These are phyloP conservation scores for Lordiphosa andalusiaca DNA, from an alignment of 2,888 invertebrate genomes.

Conservation along the genomic window DNA sequence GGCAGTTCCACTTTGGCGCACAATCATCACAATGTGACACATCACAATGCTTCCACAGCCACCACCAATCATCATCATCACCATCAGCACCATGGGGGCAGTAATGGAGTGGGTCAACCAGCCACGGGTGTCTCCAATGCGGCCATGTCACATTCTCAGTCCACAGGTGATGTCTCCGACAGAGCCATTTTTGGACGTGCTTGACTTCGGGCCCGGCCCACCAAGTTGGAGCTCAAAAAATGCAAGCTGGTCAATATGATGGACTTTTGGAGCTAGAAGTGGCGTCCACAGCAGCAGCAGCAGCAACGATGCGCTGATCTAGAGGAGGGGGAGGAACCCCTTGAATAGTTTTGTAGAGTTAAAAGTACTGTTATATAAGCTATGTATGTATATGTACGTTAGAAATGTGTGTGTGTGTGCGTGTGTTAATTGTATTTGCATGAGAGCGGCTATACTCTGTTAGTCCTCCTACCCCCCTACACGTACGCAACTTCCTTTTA, in stretches of 20 bases:
- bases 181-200: slow-evolving; percentile 84
- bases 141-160: slow-evolving; percentile 83
- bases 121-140: slow-evolving; percentile 44
- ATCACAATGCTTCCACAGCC: slow-evolving; percentile 72
- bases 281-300: slow-evolving; percentile 50
- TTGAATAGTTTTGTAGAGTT: slow-evolving; percentile 13
- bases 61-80: slow-evolving; percentile 76
- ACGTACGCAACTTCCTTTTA: slow-evolving; percentile 4
- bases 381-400: slow-evolving; percentile 8
- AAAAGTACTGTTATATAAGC: slow-evolving; percentile 48
- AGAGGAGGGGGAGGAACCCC: slow-evolving; percentile 48
- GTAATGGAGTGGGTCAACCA: slow-evolving; percentile 4
- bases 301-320: slow-evolving; percentile 55
- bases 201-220: slow-evolving; percentile 82
- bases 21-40: slow-evolving; percentile 72
- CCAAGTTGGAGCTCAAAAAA: slow-evolving; percentile 80
- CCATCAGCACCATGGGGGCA: slow-evolving; percentile 34
- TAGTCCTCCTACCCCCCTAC: slow-evolving; percentile 20
- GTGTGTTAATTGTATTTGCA: slow-evolving; percentile 35
- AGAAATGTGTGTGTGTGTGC: slow-evolving; percentile 23
- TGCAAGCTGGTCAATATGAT: slow-evolving; percentile 81
- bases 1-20: slow-evolving; percentile 72
- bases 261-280: slow-evolving; percentile 81
- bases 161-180: slow-evolving; percentile 84
- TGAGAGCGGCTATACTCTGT: slow-evolving; percentile 49